phyloP scores from a whole-genome alignment of 2,888 invertebrate species.

The Epinotia ramella region DNA sequence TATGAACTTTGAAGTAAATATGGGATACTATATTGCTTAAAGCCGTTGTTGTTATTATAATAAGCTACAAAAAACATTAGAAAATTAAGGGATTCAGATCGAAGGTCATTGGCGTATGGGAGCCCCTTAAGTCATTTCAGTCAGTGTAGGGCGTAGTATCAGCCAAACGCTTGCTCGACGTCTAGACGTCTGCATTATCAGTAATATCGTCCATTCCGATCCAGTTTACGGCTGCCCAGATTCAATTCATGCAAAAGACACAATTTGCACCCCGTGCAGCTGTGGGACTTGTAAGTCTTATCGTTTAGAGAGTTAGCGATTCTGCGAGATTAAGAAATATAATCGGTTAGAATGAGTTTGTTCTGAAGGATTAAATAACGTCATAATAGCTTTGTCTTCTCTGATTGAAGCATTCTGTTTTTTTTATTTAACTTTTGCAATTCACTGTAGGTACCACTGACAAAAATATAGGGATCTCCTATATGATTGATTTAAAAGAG shows the following conservation, averaged over 20 bases:
- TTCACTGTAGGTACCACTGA: too few species aligned
- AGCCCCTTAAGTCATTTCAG: background rate
- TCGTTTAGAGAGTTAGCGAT: conserved; percentile 1
- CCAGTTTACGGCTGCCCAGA: conserved; percentile 24
- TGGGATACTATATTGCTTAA: too few species aligned
- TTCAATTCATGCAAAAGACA: conserved; percentile 40
- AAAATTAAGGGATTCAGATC: too few species aligned
- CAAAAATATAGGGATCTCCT: too few species aligned
- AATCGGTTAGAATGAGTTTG: background rate
- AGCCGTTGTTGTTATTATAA: too few species aligned
- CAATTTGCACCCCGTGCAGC: conserved; percentile 34
- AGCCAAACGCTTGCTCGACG: conserved; percentile 30
- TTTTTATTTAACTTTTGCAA: background rate
- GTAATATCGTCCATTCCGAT: conserved; percentile 26
- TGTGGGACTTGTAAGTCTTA: conserved; percentile 10
- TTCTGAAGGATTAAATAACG: background rate
- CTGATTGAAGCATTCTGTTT: background rate
- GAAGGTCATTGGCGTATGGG: too few species aligned
- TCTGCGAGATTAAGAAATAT: conserved; percentile 17
- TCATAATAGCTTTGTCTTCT: background rate
- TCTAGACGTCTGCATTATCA: conserved; percentile 42
- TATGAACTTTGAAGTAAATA: too few species aligned
- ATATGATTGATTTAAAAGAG: too few species aligned
- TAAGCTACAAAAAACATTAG: too few species aligned
- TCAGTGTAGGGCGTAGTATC: conserved; percentile 5